These are phyloP conservation scores for Menura novaehollandiae DNA, from an alignment of 2,113 vertebrate species.

Conservation along the genomic window DNA sequence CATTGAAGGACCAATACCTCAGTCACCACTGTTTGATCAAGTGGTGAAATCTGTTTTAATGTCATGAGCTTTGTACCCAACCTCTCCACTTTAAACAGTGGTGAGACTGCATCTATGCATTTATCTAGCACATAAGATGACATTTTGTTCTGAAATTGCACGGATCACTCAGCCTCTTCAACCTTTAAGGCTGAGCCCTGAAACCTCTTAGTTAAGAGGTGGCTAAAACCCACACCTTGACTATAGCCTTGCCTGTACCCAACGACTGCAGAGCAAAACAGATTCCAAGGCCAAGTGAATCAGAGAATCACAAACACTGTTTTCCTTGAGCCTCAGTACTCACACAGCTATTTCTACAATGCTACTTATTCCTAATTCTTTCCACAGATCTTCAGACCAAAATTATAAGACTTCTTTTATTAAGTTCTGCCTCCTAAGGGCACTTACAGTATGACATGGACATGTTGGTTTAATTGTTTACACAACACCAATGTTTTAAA, in stretches of 20 bases:
- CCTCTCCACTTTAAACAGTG: background rate
- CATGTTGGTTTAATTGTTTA: background rate
- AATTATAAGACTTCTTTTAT: background rate
- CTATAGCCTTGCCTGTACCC: background rate
- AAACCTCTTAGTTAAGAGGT: background rate
- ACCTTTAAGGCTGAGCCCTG: background rate
- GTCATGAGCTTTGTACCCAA: fast-evolving
- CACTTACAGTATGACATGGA: background rate
- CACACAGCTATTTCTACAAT: background rate
- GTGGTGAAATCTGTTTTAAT: background rate
- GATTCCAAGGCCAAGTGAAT: background rate
- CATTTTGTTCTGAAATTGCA: background rate
- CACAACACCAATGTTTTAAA: background rate
- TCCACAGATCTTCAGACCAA: background rate
- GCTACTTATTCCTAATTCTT: background rate
- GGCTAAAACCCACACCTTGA: background rate
- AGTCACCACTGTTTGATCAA: background rate
- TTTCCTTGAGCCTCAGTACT: background rate
- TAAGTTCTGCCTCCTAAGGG: background rate
- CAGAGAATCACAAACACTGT: background rate
- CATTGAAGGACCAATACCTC: background rate
- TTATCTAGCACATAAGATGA: background rate
- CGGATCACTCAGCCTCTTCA: background rate
- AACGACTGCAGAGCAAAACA: background rate
- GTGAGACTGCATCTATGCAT: background rate